Evolutionary conservation across 2,888 invertebrate genomes (phyloP), one percentile per base, ranked within the genome.

Genomic region (Dorcus parallelipipedus): DNA sequence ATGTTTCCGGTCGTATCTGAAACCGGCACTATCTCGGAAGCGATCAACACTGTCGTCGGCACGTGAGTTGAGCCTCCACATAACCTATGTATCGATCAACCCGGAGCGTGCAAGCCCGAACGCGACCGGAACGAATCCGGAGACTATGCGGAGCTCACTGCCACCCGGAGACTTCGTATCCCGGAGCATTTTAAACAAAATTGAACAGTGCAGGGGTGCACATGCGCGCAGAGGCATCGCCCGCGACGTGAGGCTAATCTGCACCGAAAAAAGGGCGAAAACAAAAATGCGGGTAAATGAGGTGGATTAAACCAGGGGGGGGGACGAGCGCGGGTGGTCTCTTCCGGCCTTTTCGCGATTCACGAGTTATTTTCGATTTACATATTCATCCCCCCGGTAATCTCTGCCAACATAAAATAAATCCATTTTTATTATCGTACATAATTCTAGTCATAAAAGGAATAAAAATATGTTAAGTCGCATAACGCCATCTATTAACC

Each of bases 121-220:
- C 59, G 57, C 60, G 59, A 56, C 61, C 61, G 61, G 56, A 55
- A 17, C 26, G 33, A 56, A 43, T 58, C 45, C 58, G 55, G 64
- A 65, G 64, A 64, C 67, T 74, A 73, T 72, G 72, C 71, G 70
- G 66, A 71, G 75, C 76, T 76, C 71, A 75, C 76, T 76, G 71
- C 70, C 69, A 71, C 72, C 74, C 74, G 69, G 74, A 71, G 69
- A 70, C 64, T 64, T 64, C 61, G 66, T 62, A 65, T 70, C 72
- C 72, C 70, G 70, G 71, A 73, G 67, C 70, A 65, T 68, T 68
- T 64, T 58, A 54, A 54, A 61, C 39, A 50, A 61, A 65, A 59
- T 63, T 57, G 62, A 52, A 59, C 55, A 58, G 54, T 50, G 56
- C 53, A 49, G 26, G 47, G 38, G 26, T 50, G 58, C 62, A 53